A percentile compares a stretch with the other conserved stretches of the same genome.
Evolutionary conservation across 2,888 invertebrate genomes (phyloP).

Genomic region (Cryptophagus acutangulus): DNA sequence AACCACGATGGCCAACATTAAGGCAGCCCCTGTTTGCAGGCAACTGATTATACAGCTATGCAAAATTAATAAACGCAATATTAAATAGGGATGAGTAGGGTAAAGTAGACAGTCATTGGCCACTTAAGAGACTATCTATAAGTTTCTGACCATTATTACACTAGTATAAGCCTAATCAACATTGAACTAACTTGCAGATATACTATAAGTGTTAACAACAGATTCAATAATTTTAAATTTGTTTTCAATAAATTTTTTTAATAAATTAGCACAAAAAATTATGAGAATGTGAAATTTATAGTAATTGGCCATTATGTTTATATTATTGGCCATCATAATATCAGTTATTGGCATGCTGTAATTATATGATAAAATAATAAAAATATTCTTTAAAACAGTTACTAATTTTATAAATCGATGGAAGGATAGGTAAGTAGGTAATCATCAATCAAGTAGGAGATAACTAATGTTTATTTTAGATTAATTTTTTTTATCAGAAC

Average conservation of each 20-base stretch:
- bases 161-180: not conserved
- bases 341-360: not conserved
- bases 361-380: not conserved
- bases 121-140: not conserved
- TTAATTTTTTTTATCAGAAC: no score
- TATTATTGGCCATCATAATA: not conserved
- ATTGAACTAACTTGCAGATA: not conserved
- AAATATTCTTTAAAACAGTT: not conserved
- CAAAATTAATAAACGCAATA: no score
- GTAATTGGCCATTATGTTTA: not conserved
- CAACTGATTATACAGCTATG: no score
- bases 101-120: conserved; percentile 1
- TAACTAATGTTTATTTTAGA: no score
- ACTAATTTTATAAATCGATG: not conserved
- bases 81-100: no score
- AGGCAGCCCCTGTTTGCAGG: no score
- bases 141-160: not conserved
- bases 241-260: not conserved
- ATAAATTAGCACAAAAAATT: not conserved
- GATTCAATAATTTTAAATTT: not conserved
- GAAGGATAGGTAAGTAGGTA: no score
- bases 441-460: no score
- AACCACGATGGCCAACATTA: no score
- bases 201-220: not conserved
- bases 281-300: not conserved